These are phyloP conservation scores for Hassar affinis DNA, from an alignment of 2,113 vertebrate species.

Conservation along the genomic window DNA sequence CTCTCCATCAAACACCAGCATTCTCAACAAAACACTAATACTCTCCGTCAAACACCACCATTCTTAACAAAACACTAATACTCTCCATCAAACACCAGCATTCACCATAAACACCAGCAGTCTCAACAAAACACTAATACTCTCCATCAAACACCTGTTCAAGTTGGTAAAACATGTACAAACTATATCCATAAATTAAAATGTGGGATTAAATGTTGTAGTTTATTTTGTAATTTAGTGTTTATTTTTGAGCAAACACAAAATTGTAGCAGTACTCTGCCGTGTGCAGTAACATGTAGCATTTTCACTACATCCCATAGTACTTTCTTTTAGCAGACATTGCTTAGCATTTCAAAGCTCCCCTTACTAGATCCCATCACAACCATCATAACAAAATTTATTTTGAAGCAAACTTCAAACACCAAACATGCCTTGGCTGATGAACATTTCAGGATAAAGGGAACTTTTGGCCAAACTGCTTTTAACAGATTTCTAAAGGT, in stretches of 20 bases:
- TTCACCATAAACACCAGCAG: too few relatives aligned
- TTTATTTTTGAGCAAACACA: neutral
- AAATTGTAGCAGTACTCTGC: neutral
- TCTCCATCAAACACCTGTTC: too few relatives aligned
- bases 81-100: neutral
- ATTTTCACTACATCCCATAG: neutral
- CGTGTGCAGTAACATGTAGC: neutral
- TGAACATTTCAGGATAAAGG: neutral
- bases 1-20: too few relatives aligned
- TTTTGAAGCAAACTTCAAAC: neutral
- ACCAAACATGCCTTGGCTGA: neutral
- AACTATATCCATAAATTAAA: neutral
- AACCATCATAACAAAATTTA: too few relatives aligned
- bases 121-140: too few relatives aligned
- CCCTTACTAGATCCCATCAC: too few relatives aligned
- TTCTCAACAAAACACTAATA: too few relatives aligned
- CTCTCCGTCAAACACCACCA: too few relatives aligned
- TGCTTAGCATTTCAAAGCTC: neutral
- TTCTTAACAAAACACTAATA: too few relatives aligned
- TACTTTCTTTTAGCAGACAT: neutral
- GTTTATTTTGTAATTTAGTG: neutral
- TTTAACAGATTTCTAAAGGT: slow-evolving; percentile 3
- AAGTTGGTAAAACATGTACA: neutral
- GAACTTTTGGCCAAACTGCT: neutral
- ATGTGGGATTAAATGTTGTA: neutral